Percentiles rank a stretch among this genome's conserved stretches.
phyloP scores from a whole-genome alignment of 2,888 invertebrate genomes.

The Chymomyza caudatula region DNA sequence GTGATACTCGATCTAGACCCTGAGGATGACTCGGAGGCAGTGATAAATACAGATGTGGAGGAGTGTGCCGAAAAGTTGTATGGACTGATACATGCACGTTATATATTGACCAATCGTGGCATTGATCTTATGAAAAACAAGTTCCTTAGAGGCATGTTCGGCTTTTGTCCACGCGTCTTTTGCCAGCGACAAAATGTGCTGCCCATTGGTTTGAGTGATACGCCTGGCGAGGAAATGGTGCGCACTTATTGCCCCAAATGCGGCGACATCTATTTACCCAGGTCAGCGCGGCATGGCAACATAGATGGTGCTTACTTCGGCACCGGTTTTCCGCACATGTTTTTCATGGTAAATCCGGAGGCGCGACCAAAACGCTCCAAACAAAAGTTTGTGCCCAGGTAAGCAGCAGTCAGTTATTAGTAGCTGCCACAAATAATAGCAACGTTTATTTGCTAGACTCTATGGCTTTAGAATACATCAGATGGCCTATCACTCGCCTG shows the following conservation, averaged over 20 bases:
- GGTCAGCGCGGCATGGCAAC: constrained; percentile 97
- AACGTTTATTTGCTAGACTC: constrained; percentile 20
- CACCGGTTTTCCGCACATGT: constrained; percentile 99
- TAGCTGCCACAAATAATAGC: background rate
- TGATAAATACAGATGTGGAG: constrained; percentile 98
- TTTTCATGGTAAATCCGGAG: constrained; percentile 99
- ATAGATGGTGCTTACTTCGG: constrained; percentile 99
- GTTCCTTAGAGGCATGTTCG: constrained; percentile 98
- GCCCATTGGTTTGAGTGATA: constrained; percentile 97
- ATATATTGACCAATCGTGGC: constrained; percentile 98
- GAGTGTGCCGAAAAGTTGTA: constrained; percentile 99
- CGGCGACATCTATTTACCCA: constrained; percentile 99
- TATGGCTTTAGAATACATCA: constrained; percentile 60
- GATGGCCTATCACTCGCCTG: constrained; percentile 25
- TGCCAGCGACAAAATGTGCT: constrained; percentile 99
- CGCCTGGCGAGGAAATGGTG: constrained; percentile 99
- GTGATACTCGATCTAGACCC: constrained; percentile 97
- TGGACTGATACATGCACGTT: constrained; percentile 98
- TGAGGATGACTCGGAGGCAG: constrained; percentile 84
- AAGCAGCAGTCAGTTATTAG: constrained; percentile 35
- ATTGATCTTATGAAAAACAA: constrained; percentile 99
- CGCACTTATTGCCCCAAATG: constrained; percentile 99
- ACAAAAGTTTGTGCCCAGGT: constrained; percentile 98
- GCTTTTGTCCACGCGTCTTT: constrained; percentile 97
- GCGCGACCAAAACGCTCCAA: constrained; percentile 96